These are phyloP conservation scores for Hyalella azteca DNA, from an alignment of 2,888 invertebrate species.

Conservation along the genomic window DNA sequence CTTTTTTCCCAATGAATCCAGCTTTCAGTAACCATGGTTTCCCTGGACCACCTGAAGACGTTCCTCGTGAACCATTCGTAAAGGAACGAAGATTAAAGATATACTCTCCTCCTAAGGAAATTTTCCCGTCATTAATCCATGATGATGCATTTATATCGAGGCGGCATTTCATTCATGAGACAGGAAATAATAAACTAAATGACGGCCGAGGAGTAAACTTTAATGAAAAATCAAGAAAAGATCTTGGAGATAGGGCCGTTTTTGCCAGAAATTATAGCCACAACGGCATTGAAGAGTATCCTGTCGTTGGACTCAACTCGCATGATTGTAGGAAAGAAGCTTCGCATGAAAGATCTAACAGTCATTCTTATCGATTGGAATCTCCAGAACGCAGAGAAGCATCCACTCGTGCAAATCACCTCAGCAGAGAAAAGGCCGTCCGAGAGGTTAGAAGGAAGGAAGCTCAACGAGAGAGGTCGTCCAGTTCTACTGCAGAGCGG, in stretches of 20 bases:
- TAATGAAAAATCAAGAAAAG: background rate
- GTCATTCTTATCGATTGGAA: too few relatives aligned
- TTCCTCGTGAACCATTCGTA: conserved; percentile 19
- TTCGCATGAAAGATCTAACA: too few relatives aligned
- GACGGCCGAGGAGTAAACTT: too few relatives aligned
- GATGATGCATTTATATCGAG: too few relatives aligned
- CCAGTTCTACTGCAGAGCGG: background rate
- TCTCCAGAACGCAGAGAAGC: too few relatives aligned
- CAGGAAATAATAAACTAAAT: too few relatives aligned
- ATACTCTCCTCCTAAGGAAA: conserved; percentile 2
- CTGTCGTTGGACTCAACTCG: background rate
- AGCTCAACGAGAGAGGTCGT: background rate
- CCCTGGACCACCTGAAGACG: background rate
- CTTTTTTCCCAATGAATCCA: background rate
- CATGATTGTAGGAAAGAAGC: too few relatives aligned
- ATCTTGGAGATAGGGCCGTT: background rate
- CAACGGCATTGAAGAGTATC: conserved; percentile 12
- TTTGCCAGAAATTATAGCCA: background rate
- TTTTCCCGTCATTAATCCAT: background rate
- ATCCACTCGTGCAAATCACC: too few relatives aligned
- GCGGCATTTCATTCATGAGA: too few relatives aligned
- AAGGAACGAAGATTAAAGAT: conserved; percentile 10
- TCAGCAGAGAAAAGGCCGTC: background rate
- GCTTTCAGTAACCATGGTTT: background rate
- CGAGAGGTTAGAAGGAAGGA: background rate